Conservation (phyloP, 2,797 vertebrate species). For the Microctenopoma steveboyesi region DNA sequence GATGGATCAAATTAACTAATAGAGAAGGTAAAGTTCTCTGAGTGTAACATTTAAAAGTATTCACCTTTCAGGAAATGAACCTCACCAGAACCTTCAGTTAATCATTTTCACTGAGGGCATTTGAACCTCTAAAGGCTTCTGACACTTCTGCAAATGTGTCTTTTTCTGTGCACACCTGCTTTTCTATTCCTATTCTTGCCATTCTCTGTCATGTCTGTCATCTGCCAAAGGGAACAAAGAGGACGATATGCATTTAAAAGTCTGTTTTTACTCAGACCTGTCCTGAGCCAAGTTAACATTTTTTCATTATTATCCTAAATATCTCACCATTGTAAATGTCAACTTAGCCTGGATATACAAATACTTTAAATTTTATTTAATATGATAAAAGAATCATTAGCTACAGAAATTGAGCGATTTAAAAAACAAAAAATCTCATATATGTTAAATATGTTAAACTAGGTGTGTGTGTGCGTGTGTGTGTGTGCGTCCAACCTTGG, state of each 20-base stretch:
- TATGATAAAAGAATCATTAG: background rate
- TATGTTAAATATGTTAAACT: too few species aligned
- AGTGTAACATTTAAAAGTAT: conserved; percentile 7
- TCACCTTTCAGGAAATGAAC: conserved; percentile 25
- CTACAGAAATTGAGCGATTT: too few species aligned
- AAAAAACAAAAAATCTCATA: too few species aligned
- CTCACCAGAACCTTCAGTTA: conserved; percentile 14
- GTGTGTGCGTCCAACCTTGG: conserved; percentile 3
- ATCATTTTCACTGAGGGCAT: conserved; percentile 30
- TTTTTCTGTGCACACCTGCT: conserved; percentile 32
- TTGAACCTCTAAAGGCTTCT: conserved; percentile 23
- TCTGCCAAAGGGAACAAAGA: conserved; percentile 28
- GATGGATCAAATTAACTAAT: conserved; percentile 34
- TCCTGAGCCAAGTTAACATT: conserved; percentile 14
- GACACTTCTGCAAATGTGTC: conserved; percentile 3
- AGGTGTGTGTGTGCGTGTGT: conserved; percentile 5
- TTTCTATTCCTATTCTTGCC: conserved; percentile 18
- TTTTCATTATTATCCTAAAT: background rate
- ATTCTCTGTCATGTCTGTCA: conserved; percentile 33
- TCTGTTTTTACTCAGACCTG: conserved; percentile 8
- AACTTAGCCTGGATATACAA: background rate
- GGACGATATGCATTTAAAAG: conserved; percentile 3
- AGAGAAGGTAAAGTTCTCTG: conserved; percentile 23
- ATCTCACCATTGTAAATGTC: background rate
- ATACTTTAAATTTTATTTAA: too few species aligned